These are phyloP conservation scores for Nesometra sesokonis DNA, from an alignment of 35 echinoderm and acorn worm genomes.

Conservation along the genomic window DNA sequence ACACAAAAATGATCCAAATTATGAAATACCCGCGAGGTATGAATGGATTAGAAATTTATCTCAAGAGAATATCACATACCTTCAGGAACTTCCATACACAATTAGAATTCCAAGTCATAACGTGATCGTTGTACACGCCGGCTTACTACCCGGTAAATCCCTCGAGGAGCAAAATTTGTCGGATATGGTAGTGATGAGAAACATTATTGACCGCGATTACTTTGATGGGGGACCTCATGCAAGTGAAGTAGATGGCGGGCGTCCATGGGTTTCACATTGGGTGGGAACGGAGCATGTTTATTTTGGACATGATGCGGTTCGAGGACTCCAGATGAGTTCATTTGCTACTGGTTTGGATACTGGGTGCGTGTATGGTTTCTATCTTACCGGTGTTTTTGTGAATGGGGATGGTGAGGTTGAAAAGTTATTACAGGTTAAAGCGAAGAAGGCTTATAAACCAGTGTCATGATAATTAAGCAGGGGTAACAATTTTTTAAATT, in stretches of 20 bases:
- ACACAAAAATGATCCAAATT: constrained; percentile 17
- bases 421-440: constrained; percentile 17
- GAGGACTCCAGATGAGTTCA: constrained; percentile 18
- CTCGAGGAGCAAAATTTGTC: constrained; percentile 14
- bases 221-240: neutral
- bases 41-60: constrained; percentile 13
- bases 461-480: neutral
- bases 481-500: too few relatives aligned
- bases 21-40: constrained; percentile 7
- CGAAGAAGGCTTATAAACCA: neutral
- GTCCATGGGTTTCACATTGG: constrained; percentile 38
- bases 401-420: constrained; percentile 18
- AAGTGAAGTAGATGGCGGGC: neutral
- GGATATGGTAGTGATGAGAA: constrained; percentile 55
- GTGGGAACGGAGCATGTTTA: constrained; percentile 46
- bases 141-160: constrained; percentile 34
- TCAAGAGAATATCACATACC: constrained; percentile 22
- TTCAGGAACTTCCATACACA: constrained; percentile 37
- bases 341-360: constrained; percentile 64
- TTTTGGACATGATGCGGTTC: constrained; percentile 47
- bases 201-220: constrained; percentile 21
- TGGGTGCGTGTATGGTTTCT: constrained; percentile 40
- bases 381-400: constrained; percentile 45
- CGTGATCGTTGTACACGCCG: constrained; percentile 51
- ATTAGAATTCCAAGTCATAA: constrained; percentile 48